Percentiles rank a stretch among this genome's conserved stretches.
Conservation (phyloP, 2,797 vertebrate genomes). For the Echiichthys vipera region DNA sequence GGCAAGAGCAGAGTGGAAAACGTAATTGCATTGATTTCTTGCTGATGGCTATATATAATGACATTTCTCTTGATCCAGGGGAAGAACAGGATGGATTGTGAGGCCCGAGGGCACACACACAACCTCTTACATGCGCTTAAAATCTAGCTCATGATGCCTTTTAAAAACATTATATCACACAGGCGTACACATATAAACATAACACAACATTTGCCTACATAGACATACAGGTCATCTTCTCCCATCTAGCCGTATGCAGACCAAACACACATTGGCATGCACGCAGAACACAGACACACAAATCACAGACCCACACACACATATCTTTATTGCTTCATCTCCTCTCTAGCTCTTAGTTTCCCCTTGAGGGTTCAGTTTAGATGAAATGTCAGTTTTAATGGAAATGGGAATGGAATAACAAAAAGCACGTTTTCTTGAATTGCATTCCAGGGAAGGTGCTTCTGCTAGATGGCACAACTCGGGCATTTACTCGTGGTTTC, state of each 20-base stretch:
- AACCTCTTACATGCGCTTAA: constrained; percentile 50
- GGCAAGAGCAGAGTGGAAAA: constrained; percentile 84
- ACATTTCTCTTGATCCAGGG: constrained; percentile 86
- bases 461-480: constrained; percentile 73
- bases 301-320: constrained; percentile 27
- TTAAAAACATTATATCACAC: constrained; percentile 70
- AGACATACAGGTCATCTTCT: constrained; percentile 62
- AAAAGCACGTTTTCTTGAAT: constrained; percentile 78
- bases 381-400: constrained; percentile 92
- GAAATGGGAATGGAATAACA: constrained; percentile 89
- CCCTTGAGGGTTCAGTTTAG: constrained; percentile 88
- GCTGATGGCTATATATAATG: constrained; percentile 85
- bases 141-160: constrained; percentile 57
- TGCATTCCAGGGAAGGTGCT: constrained; percentile 70
- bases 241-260: constrained; percentile 43
- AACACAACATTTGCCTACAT: constrained; percentile 50
- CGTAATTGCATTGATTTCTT: constrained; percentile 86
- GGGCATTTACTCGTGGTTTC: constrained; percentile 61
- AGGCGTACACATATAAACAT: constrained; percentile 15
- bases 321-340: constrained; percentile 75
- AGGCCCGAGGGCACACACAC: constrained; percentile 71
- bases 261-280: constrained; percentile 48
- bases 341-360: constrained; percentile 81
- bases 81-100: constrained; percentile 73
- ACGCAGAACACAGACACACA: constrained; percentile 38